These are phyloP conservation scores for Archips xylosteana DNA, from an alignment of 2,888 invertebrate genomes.

Conservation along the genomic window DNA sequence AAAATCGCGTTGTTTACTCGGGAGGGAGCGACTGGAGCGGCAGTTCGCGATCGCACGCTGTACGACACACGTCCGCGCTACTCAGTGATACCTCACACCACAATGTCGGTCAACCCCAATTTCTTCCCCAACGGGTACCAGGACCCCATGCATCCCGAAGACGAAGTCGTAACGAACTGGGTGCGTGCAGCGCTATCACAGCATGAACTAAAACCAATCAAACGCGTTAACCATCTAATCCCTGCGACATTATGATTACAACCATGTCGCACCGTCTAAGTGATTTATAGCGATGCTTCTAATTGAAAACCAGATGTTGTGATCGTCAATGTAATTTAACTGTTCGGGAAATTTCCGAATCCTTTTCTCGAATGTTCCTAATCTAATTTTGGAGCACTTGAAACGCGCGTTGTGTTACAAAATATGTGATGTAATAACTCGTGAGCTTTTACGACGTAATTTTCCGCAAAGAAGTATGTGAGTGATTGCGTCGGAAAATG, in stretches of 20 bases:
- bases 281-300: conserved; percentile 32
- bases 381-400: conserved; percentile 74
- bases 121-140: conserved; percentile 84
- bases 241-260: background rate
- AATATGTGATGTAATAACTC: conserved; percentile 78
- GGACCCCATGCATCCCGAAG: conserved; percentile 83
- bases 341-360: conserved; percentile 31
- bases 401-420: conserved; percentile 72
- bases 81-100: conserved; percentile 55
- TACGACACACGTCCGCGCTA: conserved; percentile 73
- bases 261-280: conserved; percentile 12
- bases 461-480: conserved; percentile 57
- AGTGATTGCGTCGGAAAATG: conserved; percentile 48
- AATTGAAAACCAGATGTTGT: conserved; percentile 43
- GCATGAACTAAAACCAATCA: conserved; percentile 16
- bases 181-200: conserved; percentile 73
- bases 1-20: conserved; percentile 81
- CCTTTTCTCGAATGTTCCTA: conserved; percentile 48
- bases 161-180: conserved; percentile 87
- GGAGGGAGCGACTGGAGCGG: conserved; percentile 76
- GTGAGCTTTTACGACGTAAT: conserved; percentile 58
- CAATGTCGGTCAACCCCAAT: conserved; percentile 78
- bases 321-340: conserved; percentile 48
- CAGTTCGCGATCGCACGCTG: conserved; percentile 76
- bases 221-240: conserved; percentile 14